These are phyloP conservation scores for Agonopterix alstromeriana DNA, from an alignment of 2,888 invertebrate genomes.

Conservation along the genomic window DNA sequence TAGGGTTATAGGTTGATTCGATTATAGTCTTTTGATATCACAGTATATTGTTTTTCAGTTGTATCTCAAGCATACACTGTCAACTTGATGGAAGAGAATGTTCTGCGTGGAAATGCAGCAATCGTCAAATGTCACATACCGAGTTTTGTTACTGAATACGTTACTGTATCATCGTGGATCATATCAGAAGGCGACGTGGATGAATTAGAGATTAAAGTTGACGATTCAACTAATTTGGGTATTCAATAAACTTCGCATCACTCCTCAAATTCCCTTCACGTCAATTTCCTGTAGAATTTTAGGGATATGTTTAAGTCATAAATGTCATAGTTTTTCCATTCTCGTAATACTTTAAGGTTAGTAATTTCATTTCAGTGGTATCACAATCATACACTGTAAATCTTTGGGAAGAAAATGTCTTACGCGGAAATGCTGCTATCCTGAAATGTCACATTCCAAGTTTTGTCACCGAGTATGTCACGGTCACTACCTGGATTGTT, in stretches of 20 bases:
- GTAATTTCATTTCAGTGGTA: slow-evolving; percentile 82
- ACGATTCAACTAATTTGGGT: slow-evolving; percentile 56
- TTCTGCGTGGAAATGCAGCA: slow-evolving; percentile 91
- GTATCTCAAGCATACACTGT: slow-evolving; percentile 92
- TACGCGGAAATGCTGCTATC: slow-evolving; percentile 92
- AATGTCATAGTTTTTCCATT: neutral
- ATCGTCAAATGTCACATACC: slow-evolving; percentile 95
- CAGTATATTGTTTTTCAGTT: slow-evolving; percentile 79
- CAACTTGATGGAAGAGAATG: slow-evolving; percentile 95
- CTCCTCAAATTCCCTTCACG: neutral
- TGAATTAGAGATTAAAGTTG: slow-evolving; percentile 52
- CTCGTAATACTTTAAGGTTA: neutral
- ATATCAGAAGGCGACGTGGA: slow-evolving; percentile 83
- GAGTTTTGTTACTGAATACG: slow-evolving; percentile 94
- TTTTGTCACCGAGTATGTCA: slow-evolving; percentile 94
- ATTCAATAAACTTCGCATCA: slow-evolving; percentile 11
- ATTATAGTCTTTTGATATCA: neutral
- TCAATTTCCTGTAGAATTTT: neutral
- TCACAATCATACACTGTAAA: slow-evolving; percentile 92
- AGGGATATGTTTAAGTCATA: too few species aligned
- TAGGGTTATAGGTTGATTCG: neutral
- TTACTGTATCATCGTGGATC: slow-evolving; percentile 90
- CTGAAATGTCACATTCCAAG: slow-evolving; percentile 95
- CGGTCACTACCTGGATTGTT: slow-evolving; percentile 90
- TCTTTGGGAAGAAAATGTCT: slow-evolving; percentile 94